A percentile compares a stretch with the other conserved stretches of the same genome.
phyloP scores from a whole-genome alignment of 2,113 vertebrate genomes.

The Onychorhynchus coronatus region DNA sequence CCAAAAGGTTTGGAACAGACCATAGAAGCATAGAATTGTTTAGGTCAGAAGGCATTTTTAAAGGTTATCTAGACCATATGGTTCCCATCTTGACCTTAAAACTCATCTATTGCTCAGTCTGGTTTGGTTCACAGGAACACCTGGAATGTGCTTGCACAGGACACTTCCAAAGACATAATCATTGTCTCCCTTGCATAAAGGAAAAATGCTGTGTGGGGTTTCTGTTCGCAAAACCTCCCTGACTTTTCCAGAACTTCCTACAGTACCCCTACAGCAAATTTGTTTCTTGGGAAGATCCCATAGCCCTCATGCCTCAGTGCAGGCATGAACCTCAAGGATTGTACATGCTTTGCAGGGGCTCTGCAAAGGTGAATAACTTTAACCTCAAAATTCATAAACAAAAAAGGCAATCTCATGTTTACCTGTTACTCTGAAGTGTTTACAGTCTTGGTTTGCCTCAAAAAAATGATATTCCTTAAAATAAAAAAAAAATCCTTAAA shows the following conservation, averaged over 20 bases:
- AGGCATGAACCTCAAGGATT: accelerated
- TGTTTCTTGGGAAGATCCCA: neutral
- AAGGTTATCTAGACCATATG: neutral
- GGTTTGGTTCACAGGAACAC: neutral
- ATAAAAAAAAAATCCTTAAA: neutral
- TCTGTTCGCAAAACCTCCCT: constrained; percentile 26
- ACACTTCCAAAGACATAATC: neutral
- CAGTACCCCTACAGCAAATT: neutral
- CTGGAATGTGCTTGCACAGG: neutral
- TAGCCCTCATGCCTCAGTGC: neutral
- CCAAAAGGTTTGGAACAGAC: neutral
- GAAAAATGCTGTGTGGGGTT: neutral
- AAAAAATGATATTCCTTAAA: neutral
- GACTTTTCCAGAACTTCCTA: constrained; percentile 40
- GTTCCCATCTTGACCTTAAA: constrained; percentile 46
- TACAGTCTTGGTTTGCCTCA: neutral
- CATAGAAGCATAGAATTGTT: neutral
- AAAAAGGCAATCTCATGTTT: neutral
- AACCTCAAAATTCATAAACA: constrained; percentile 8
- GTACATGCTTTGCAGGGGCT: neutral
- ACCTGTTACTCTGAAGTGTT: neutral
- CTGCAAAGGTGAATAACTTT: neutral
- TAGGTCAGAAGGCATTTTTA: neutral
- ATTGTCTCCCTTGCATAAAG: neutral
- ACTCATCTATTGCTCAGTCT: neutral